phyloP scores from a whole-genome alignment of 2,888 invertebrate species.

The Dynastes hyllus region DNA sequence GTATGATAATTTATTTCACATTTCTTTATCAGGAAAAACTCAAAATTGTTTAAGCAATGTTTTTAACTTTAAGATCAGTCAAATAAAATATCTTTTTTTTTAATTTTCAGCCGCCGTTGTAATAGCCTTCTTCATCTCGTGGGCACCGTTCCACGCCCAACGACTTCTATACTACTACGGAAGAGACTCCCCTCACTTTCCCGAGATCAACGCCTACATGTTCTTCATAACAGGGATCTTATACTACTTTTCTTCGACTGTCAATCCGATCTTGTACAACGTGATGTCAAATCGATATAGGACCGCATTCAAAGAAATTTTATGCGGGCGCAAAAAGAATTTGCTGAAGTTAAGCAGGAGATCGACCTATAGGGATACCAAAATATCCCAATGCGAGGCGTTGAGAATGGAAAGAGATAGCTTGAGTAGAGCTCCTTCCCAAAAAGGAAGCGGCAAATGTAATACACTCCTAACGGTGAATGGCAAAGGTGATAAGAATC shows the following conservation, averaged over 20 bases:
- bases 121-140: conserved; percentile 94
- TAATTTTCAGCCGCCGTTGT: conserved; percentile 88
- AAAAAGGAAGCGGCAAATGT: conserved; percentile 28
- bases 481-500: conserved; percentile 16
- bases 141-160: conserved; percentile 97
- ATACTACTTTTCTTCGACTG: conserved; percentile 86
- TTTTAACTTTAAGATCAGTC: too few relatives aligned
- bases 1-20: not conserved
- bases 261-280: conserved; percentile 91
- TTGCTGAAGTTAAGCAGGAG: conserved; percentile 24
- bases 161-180: conserved; percentile 88
- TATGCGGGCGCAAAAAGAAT: conserved; percentile 76
- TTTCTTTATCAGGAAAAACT: too few relatives aligned
- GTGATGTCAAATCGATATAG: conserved; percentile 86
- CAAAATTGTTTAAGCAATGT: too few relatives aligned
- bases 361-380: conserved; percentile 28
- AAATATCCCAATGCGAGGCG: conserved; percentile 34
- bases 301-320: conserved; percentile 83
- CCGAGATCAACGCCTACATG: conserved; percentile 83
- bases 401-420: conserved; percentile 34
- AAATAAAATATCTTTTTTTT: not conserved
- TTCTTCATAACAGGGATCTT: conserved; percentile 86
- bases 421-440: conserved; percentile 18
- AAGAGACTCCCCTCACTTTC: conserved; percentile 75
- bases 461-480: conserved; percentile 17